Conservation (phyloP, 2,888 invertebrate species). For the Chymomyza caudatula region DNA sequence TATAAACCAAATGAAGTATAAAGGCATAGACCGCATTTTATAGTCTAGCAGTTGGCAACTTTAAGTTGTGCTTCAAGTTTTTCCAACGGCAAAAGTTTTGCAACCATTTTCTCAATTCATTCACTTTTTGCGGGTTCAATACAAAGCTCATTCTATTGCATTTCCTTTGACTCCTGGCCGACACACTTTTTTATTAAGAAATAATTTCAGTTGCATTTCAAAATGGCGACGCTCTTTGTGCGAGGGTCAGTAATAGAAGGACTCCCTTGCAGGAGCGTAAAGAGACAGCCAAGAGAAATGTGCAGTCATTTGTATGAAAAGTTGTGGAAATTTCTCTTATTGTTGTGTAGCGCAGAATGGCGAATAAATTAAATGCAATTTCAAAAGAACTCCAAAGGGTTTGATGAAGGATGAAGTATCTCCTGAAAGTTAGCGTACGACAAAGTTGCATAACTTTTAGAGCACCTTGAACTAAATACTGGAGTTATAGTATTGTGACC, state of each 20-base stretch:
- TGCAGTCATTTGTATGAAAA: slow-evolving; percentile 20
- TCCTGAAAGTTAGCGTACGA: neutral
- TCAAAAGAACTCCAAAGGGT: slow-evolving; percentile 10
- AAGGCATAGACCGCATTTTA: neutral
- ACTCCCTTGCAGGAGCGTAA: neutral
- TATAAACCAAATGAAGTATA: neutral
- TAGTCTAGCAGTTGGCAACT: neutral
- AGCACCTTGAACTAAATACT: slow-evolving; percentile 30
- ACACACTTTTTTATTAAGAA: slow-evolving; percentile 20
- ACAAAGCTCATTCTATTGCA: neutral
- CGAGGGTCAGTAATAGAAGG: slow-evolving; percentile 6
- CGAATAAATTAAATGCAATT: slow-evolving; percentile 20
- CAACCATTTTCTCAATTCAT: neutral
- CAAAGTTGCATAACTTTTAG: neutral
- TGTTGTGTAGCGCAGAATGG: slow-evolving; percentile 5
- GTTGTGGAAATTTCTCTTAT: slow-evolving; percentile 10
- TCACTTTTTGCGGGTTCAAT: neutral
- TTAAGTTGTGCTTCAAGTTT: neutral
- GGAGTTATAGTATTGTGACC: neutral
- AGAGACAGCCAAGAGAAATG: slow-evolving; percentile 7
- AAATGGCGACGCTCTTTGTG: neutral
- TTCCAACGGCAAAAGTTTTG: neutral
- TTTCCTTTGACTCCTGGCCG: slow-evolving; percentile 23
- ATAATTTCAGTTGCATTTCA: slow-evolving; percentile 31
- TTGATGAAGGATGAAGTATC: neutral